A percentile compares a stretch with the other conserved stretches of the same genome.
These are phyloP conservation scores for Leptestheria dahalacensis DNA, from an alignment of 1,140 invertebrate species.

Conservation along the genomic window DNA sequence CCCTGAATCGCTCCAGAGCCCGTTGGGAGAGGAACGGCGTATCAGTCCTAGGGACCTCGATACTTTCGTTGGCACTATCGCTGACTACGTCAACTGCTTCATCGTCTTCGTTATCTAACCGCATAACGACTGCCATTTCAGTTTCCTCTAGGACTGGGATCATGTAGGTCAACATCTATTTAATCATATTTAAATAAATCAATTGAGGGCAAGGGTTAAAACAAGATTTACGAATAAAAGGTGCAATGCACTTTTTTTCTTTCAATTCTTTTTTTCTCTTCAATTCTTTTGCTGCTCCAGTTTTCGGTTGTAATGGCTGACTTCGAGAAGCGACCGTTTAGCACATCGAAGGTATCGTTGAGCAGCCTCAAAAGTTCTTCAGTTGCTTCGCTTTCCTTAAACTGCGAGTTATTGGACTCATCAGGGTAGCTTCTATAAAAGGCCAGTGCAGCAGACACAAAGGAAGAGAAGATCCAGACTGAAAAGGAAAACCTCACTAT, in stretches of 20 bases:
- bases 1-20: no score
- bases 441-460: not conserved
- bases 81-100: no score
- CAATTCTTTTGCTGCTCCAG: not conserved
- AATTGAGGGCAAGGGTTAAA: no score
- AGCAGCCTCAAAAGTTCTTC: not conserved
- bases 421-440: not conserved
- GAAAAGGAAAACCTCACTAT: not conserved
- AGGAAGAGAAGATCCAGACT: not conserved
- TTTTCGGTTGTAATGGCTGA: not conserved
- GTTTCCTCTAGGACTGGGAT: no score
- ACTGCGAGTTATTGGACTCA: not conserved
- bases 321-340: not conserved
- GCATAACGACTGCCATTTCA: no score
- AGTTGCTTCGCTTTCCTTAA: not conserved
- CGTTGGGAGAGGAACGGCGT: no score
- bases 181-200: no score
- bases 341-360: not conserved
- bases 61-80: no score
- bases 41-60: no score
- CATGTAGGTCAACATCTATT: no score
- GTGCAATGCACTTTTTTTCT: not conserved
- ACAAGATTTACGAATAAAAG: no score
- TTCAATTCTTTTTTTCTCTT: not conserved
- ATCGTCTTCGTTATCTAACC: no score